Evolutionary conservation across 2,797 vertebrate genomes (phyloP).

Genomic region (Aulostomus chinensis): DNA sequence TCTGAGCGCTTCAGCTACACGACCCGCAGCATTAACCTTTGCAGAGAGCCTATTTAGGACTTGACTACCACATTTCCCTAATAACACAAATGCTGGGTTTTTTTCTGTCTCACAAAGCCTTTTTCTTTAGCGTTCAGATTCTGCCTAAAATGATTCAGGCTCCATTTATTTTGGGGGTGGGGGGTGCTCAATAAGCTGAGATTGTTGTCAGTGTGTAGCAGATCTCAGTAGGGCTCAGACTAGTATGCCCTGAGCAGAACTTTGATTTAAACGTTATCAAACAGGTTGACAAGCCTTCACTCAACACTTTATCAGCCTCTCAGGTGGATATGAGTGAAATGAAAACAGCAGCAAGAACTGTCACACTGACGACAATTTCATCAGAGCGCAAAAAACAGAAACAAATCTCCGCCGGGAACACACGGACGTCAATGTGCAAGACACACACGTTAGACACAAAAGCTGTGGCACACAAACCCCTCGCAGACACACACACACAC

Average conservation of each 20-base stretch:
- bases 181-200: slow-evolving; percentile 38
- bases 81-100: slow-evolving; percentile 51
- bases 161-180: slow-evolving; percentile 31
- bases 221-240: slow-evolving; percentile 37
- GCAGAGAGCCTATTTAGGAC: not conserved
- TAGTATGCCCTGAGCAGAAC: slow-evolving; percentile 49
- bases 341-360: slow-evolving; percentile 43
- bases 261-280: slow-evolving; percentile 64
- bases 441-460: too few relatives aligned
- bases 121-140: slow-evolving; percentile 45
- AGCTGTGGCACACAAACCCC: too few relatives aligned
- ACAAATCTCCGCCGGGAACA: too few relatives aligned
- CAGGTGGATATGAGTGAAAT: slow-evolving; percentile 55
- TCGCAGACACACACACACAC: too few relatives aligned
- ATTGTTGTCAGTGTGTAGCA: slow-evolving; percentile 49
- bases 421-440: too few relatives aligned
- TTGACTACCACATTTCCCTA: slow-evolving; percentile 36
- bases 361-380: slow-evolving; percentile 41
- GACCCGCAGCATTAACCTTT: not conserved
- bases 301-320: slow-evolving; percentile 58
- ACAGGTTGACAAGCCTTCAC: slow-evolving; percentile 50
- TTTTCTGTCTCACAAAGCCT: slow-evolving; percentile 42
- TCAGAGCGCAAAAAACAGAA: slow-evolving; percentile 28
- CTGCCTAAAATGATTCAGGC: slow-evolving; percentile 34
- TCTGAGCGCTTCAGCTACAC: too few relatives aligned